Conservation (phyloP, 2,113 vertebrate genomes). For the Ellobius talpinus region DNA sequence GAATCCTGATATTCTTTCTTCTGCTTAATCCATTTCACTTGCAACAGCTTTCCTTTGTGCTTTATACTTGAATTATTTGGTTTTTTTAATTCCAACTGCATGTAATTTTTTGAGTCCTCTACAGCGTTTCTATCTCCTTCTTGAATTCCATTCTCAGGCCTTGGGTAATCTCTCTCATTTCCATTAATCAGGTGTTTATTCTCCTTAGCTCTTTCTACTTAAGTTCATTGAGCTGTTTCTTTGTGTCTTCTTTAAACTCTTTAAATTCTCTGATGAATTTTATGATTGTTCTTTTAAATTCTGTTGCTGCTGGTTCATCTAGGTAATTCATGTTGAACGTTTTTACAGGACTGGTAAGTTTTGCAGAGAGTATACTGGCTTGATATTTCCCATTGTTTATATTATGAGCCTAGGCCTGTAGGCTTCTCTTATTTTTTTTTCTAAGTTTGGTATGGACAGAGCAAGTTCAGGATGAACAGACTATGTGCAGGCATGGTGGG, state of each 20-base stretch:
- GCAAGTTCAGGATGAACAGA: neutral
- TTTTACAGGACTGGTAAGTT: neutral
- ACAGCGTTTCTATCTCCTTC: neutral
- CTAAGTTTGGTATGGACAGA: neutral
- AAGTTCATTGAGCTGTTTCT: neutral
- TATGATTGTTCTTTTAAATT: neutral
- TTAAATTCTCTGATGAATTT: neutral
- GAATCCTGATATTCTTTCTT: neutral
- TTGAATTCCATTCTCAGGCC: neutral
- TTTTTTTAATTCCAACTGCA: neutral
- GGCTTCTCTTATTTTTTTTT: neutral
- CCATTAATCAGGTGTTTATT: neutral
- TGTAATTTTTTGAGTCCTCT: neutral
- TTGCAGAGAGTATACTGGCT: neutral
- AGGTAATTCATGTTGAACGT: neutral
- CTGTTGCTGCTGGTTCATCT: neutral
- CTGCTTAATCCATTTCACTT: neutral
- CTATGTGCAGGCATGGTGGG: neutral
- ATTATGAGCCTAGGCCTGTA: neutral
- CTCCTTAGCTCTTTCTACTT: neutral
- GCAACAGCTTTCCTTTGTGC: neutral
- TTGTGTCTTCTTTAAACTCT: neutral
- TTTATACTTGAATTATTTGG: neutral
- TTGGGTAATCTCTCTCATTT: neutral
- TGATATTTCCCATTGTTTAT: neutral